A percentile compares a stretch with the other conserved stretches of the same genome.
These are phyloP conservation scores for Lycopodina hypogea DNA, from an alignment of 37 sponge, comb jelly and placozoan species.

Conservation along the genomic window DNA sequence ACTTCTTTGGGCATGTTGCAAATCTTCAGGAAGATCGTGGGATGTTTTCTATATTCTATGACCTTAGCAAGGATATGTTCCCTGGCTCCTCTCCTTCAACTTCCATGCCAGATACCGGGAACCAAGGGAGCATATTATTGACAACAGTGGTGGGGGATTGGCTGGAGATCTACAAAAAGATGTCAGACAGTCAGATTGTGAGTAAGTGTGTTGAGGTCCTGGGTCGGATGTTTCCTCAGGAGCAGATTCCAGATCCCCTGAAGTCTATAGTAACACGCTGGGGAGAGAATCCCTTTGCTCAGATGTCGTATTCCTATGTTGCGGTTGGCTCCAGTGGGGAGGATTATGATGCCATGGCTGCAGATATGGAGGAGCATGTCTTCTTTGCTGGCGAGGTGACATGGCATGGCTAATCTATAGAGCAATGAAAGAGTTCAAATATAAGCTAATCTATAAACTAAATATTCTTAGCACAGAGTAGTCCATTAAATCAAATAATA, in stretches of 20 bases:
- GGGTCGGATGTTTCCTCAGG: slow-evolving; percentile 59
- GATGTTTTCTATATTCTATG: slow-evolving; percentile 82
- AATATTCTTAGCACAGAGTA: neutral
- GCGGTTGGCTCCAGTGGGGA: slow-evolving; percentile 69
- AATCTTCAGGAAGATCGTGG: slow-evolving; percentile 40
- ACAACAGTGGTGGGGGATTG: slow-evolving; percentile 75
- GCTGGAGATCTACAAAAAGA: slow-evolving; percentile 36
- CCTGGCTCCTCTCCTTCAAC: too few relatives aligned
- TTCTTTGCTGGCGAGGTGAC: slow-evolving; percentile 91
- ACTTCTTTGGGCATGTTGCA: slow-evolving; percentile 87
- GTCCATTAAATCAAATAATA: too few relatives aligned
- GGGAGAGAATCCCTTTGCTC: slow-evolving; percentile 58
- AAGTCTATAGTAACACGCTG: slow-evolving; percentile 64
- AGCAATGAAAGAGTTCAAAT: too few relatives aligned
- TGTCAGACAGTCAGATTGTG: slow-evolving; percentile 46
- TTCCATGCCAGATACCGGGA: neutral
- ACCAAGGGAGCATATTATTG: slow-evolving; percentile 61
- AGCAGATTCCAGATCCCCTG: slow-evolving; percentile 52
- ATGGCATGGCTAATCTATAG: too few relatives aligned
- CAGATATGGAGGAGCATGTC: slow-evolving; percentile 44
- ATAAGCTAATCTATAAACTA: neutral
- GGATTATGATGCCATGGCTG: slow-evolving; percentile 79
- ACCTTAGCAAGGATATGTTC: too few relatives aligned
- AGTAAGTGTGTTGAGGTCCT: slow-evolving; percentile 49
- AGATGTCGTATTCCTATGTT: slow-evolving; percentile 85